These are phyloP conservation scores for Drosophila histrio DNA, from an alignment of 2,888 invertebrate genomes.

Conservation along the genomic window DNA sequence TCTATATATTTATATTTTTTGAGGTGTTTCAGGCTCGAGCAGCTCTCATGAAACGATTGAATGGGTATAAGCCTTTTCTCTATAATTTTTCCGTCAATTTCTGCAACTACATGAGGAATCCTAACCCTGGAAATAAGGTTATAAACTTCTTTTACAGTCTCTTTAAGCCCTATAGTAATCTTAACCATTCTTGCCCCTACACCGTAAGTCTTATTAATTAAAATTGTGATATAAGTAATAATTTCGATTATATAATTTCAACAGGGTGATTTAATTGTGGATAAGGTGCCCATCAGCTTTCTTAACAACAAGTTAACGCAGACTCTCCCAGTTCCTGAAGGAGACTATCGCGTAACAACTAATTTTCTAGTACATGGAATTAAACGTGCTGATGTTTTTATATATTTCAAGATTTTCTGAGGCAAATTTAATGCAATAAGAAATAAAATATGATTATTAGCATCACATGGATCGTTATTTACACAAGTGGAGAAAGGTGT, in stretches of 20 bases:
- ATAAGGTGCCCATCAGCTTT: slow-evolving; percentile 32
- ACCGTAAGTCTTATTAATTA: neutral
- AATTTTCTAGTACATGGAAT: neutral
- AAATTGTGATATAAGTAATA: neutral
- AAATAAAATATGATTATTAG: no score
- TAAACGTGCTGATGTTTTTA: neutral
- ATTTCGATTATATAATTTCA: neutral
- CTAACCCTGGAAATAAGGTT: neutral
- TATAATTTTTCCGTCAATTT: slow-evolving; percentile 9
- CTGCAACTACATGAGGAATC: neutral
- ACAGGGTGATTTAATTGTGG: slow-evolving; percentile 23
- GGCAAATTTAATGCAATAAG: no score
- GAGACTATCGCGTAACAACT: slow-evolving; percentile 30
- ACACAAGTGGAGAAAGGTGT: no score
- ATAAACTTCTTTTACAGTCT: neutral
- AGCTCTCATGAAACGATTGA: slow-evolving; percentile 14
- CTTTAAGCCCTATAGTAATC: neutral
- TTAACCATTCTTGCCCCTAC: neutral
- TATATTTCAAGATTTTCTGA: no score
- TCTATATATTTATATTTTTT: no score
- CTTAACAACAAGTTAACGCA: slow-evolving; percentile 1
- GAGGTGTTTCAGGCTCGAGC: no score
- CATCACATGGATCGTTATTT: no score
- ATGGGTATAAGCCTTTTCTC: slow-evolving; percentile 21
- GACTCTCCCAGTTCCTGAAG: slow-evolving; percentile 27